These are phyloP conservation scores for Ryuthela nishihirai DNA, from an alignment of 2,888 invertebrate species.

Conservation along the genomic window DNA sequence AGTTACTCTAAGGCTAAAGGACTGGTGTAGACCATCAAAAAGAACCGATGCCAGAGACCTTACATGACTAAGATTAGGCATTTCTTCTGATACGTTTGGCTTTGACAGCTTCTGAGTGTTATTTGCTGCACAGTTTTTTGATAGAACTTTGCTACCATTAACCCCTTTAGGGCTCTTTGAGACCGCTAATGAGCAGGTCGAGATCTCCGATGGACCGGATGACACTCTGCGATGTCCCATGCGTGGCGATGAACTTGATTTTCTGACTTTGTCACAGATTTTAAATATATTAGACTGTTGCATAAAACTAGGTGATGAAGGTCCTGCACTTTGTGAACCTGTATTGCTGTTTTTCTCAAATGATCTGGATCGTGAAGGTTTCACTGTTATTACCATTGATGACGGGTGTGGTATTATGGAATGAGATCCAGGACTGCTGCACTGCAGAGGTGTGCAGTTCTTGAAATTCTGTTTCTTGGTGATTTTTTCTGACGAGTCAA, in stretches of 20 bases:
- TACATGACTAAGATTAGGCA: conserved; percentile 12
- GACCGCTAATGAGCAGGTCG: neutral
- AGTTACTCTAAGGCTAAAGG: conserved; percentile 9
- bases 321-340: conserved; percentile 19
- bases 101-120: too few species aligned
- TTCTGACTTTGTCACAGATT: neutral
- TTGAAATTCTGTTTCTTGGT: conserved; percentile 24
- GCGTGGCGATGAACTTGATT: neutral
- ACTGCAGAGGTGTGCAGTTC: conserved; percentile 13
- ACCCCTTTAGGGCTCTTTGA: neutral
- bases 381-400: conserved; percentile 21
- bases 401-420: conserved; percentile 30
- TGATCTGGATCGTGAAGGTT: conserved; percentile 11
- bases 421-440: conserved; percentile 7
- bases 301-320: conserved; percentile 16
- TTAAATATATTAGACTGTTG: conserved; percentile 4
- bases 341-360: neutral
- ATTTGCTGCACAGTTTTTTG: conserved; percentile 2
- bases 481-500: neutral
- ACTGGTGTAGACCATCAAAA: conserved; percentile 17
- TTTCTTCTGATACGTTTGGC: conserved; percentile 1
- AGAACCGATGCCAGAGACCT: conserved; percentile 24
- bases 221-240: conserved; percentile 21
- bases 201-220: conserved; percentile 22
- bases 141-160: neutral